phyloP scores from a whole-genome alignment of 2,113 vertebrate species.

The Archilochus colubris region DNA sequence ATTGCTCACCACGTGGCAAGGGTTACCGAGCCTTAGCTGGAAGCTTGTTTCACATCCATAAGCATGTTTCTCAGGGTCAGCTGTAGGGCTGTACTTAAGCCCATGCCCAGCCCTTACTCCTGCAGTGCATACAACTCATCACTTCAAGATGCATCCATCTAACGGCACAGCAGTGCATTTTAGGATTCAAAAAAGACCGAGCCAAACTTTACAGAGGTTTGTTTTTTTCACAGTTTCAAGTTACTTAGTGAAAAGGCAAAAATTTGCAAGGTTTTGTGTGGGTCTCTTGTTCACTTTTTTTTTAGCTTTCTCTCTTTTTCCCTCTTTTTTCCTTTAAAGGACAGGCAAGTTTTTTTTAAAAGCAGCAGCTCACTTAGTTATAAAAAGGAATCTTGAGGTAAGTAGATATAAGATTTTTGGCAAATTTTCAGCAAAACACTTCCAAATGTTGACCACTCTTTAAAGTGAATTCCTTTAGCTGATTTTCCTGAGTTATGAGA shows the following conservation, averaged over 20 bases:
- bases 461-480: conserved; percentile 12
- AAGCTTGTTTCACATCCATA: background rate
- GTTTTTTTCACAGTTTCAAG: background rate
- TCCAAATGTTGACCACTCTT: background rate
- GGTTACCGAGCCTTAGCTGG: background rate
- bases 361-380: background rate
- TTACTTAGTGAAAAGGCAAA: background rate
- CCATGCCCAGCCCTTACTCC: background rate
- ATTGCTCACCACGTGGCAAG: background rate
- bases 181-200: background rate
- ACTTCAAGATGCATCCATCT: background rate
- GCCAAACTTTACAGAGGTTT: background rate
- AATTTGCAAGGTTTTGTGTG: background rate
- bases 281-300: background rate
- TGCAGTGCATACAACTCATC: fast-evolving
- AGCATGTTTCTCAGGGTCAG: fast-evolving
- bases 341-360: background rate
- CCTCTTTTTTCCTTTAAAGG: background rate
- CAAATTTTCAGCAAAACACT: conserved; percentile 6
- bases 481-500: background rate
- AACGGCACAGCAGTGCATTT: background rate
- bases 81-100: background rate
- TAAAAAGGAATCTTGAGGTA: conserved; percentile 8
- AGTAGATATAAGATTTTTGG: conserved; percentile 19
- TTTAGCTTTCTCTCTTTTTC: background rate